Base-by-base conservation (phyloP, 2,113 vertebrate species). In the Sceloporus undulatus region DNA sequence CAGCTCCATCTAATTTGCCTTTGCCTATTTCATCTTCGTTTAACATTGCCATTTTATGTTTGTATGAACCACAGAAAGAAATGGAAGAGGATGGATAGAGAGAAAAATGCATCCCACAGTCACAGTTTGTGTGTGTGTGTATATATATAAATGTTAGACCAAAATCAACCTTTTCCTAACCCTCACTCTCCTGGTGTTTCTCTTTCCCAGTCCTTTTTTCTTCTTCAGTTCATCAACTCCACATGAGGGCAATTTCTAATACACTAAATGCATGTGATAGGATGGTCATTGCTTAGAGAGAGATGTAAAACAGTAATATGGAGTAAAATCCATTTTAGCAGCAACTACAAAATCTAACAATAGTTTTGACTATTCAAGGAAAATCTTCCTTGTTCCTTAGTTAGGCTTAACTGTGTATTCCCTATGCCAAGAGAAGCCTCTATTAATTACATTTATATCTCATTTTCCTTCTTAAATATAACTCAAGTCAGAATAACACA, bases 1-100 rank as follows among this genome's bases (percentile, higher is more conserved):
- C 48, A 2, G 91, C 73, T 89, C 71, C 38, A 90, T 87, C 68
- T 1, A 19, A 91, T 85, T 76, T 86, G 90, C 88, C 91, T 91
- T 85, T 88, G 74, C 23, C 76, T 84, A 83, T 81, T 92, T 90
- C 77, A 70, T 56, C 93, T 94, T 91, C 88, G 66, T 84, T 87
- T 90, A 40, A 34, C n/a, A 59, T 79, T 82, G 40, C 73, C 54
- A 34, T 76, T 81, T 91, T 85, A 71, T 84, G 83, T 90, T 66
- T 87, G 82, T 83, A 59, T 74, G 62, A 38, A 62, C 42, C 42
- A n/a, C 40, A 56, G 42, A 62, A 54, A 62, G 82, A 79, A 84
- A 87, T n/a, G 65, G 0, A 9, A 75, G 6, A 6, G 16, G 0
- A 70, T 68, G 68, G 11, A 52, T 79, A 38, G 18, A 40, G 70